Base-by-base conservation (phyloP, 2,113 vertebrate genomes). In the Heliornis fulica region DNA sequence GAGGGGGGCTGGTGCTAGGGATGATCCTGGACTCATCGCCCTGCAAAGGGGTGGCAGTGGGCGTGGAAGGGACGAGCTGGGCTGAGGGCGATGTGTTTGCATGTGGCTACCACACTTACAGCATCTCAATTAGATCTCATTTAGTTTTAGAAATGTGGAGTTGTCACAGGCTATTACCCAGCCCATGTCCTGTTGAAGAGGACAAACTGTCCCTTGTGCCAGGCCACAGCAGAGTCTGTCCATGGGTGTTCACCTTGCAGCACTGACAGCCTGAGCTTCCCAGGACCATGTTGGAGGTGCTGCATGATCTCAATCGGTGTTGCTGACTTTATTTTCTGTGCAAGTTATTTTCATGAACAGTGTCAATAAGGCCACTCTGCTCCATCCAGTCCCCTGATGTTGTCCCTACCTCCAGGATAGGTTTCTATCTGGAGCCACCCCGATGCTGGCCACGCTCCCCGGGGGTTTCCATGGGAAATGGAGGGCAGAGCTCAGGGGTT, bases 361-460 rank as follows among this genome's bases (percentile, higher is more conserved):
- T 7, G 25, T 31, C 57, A 50, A 5, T 29, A 46, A 71, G 29
- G 26, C 45, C 78, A 28, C 40, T 18, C 29, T 76, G 63, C 36
- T 54, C 45, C 36, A 32, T 28, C 45, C 80, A 11, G 4, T 40
- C 46, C 41, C 15, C 28, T 25, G 23, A 6, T 22, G 26, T 10
- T 28, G 7, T 59, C 31, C 15, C 21, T n/a, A 0, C 21, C 15
- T 9, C 53, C 32, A 36, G 51, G 15, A 3, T 3, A 23, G 36
- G 8, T 10, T 89, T 54, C 26, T 26, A 3, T 61, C 41, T 11
- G 4, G 26, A 60, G 46, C 31, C 40, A 17, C 25, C 21, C n/a
- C 32, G 48, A 7, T 1, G 1, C 10, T 5, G 7, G 11, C 22
- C 1, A 0, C 4, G 7, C 2, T 93, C 65, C 45, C 48, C 28